Evolutionary conservation across 2,797 vertebrate genomes (phyloP), one percentile per base, ranked within the genome.

Genomic region (Neopelma chrysocephalum): DNA sequence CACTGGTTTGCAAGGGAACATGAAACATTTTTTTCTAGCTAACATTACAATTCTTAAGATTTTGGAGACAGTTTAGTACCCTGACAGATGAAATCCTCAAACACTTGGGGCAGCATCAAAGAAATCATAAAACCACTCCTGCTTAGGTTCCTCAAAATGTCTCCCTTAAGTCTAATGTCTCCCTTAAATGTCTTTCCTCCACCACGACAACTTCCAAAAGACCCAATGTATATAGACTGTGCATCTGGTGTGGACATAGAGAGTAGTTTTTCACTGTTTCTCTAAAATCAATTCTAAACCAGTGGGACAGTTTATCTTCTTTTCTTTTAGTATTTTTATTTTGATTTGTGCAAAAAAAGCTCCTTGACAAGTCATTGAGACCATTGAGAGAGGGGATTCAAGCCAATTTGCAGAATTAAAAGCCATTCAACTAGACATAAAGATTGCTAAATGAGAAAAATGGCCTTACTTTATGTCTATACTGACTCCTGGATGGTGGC

Each of bases 201-300:
- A 36, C 16, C 6, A 34, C 12, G 12, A 57, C 6, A 51, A 80
- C 17, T 85, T 80, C 26, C 21, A 66, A 66, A 87, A 73, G 68
- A 27, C 2, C 0, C 26, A 48, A 50, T 5, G 5, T 56, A 32
- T 42, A 89, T 8, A 81, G 48, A 56, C n/a, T 0, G 0, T 38
- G 26, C 15, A 88, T 68, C 45, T 68, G n/a, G 17, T 54, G 7
- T 11, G 20, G n/a, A 27, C 25, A 72, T 6, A 69, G 22, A 12
- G 40, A 76, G 25, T 26, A 66, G 27, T 25, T 82, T 90, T 85
- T 66, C 22, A 77, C 4, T 80, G 27, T 70, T 73, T 66, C 26
- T 36, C 14, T 77, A 29, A 57, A 50, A 14, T 50, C 9, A 66
- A 0, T 13, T 80, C n/a, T 80, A 89, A 73, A 31, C 3, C 47